phyloP scores from a whole-genome alignment of 1,140 invertebrate genomes.

The Pseudomyrmex flavicornis region DNA sequence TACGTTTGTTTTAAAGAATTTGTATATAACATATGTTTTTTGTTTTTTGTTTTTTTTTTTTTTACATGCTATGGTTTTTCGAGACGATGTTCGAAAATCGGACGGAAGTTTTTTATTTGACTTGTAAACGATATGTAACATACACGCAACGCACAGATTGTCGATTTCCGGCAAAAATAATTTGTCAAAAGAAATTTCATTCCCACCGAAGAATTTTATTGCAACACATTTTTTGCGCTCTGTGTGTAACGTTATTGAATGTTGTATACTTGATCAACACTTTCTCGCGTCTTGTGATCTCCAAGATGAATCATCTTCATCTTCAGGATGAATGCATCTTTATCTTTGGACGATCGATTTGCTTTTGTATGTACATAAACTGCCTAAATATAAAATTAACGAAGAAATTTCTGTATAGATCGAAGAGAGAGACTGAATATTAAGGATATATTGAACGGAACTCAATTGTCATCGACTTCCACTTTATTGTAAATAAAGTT shows the following conservation, averaged over 20 bases:
- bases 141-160: no score
- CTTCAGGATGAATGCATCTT: background rate
- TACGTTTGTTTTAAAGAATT: no score
- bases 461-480: constrained; percentile 10
- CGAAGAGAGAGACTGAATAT: constrained; percentile 38
- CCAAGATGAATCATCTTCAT: background rate
- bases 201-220: no score
- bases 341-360: background rate
- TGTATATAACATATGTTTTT: no score
- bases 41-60: background rate
- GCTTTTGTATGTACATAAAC: constrained; percentile 20
- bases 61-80: background rate
- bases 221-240: no score
- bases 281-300: background rate
- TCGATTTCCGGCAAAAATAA: no score
- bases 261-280: background rate
- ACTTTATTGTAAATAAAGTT: constrained; percentile 45
- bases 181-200: no score
- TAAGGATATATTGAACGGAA: constrained; percentile 26
- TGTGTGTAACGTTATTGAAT: no score
- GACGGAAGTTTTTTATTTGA: no score
- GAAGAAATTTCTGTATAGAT: constrained; percentile 28
- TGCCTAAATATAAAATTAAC: constrained; percentile 23
- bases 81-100: no score
- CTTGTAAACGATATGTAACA: no score